Conservation (phyloP, 2,113 vertebrate genomes). For the Paraplagusia blochii region DNA sequence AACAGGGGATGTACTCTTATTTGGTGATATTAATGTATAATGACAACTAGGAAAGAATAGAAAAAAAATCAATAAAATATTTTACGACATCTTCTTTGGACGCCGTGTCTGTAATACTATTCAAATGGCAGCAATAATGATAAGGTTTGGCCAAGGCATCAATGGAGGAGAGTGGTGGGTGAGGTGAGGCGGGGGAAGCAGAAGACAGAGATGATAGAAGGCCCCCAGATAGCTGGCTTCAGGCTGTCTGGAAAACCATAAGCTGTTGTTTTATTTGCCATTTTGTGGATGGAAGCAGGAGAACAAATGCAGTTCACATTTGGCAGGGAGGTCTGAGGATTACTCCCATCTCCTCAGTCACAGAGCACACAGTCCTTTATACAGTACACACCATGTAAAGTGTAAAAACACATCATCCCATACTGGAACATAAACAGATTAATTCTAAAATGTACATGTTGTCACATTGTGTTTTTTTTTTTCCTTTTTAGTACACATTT, state of each 20-base stretch:
- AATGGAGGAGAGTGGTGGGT: conserved; percentile 20
- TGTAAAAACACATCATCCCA: conserved; percentile 22
- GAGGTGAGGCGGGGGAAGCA: background rate
- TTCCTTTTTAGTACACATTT: too few species aligned
- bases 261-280: conserved; percentile 65
- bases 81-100: conserved; percentile 54
- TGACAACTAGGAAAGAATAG: conserved; percentile 39
- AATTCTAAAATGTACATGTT: too few species aligned
- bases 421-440: conserved; percentile 7
- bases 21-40: conserved; percentile 64
- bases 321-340: conserved; percentile 47
- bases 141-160: conserved; percentile 55
- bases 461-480: too few species aligned
- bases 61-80: conserved; percentile 43
- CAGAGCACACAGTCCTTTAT: conserved; percentile 25
- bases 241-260: conserved; percentile 55
- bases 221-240: conserved; percentile 56
- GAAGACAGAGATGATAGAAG: conserved; percentile 46
- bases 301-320: conserved; percentile 52
- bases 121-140: conserved; percentile 57
- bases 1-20: conserved; percentile 47
- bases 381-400: conserved; percentile 1
- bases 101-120: conserved; percentile 46
- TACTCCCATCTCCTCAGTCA: conserved; percentile 37
- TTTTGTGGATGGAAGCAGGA: conserved; percentile 61